These are phyloP conservation scores for Megathymus violae DNA, from an alignment of 1,140 invertebrate genomes.

Conservation along the genomic window DNA sequence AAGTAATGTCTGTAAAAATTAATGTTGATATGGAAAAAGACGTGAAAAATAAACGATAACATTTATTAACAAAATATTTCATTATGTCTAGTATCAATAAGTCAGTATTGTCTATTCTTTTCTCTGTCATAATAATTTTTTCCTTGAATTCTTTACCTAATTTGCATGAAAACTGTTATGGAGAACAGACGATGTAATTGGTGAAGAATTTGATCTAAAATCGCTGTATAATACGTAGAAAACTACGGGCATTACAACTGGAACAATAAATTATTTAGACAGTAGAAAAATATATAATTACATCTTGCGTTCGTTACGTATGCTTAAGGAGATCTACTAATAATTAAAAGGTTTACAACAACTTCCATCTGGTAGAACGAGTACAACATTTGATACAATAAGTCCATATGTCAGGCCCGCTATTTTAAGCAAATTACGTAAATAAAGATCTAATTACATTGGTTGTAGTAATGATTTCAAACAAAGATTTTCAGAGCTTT, in stretches of 20 bases:
- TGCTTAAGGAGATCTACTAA: not conserved
- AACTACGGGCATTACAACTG: not conserved
- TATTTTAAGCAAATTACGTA: slow-evolving; percentile 10
- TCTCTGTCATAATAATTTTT: no score
- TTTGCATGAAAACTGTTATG: not conserved
- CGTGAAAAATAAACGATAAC: no score
- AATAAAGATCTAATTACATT: not conserved
- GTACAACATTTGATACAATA: slow-evolving; percentile 10
- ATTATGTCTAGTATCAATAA: no score
- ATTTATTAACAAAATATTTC: no score
- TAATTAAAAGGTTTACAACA: not conserved
- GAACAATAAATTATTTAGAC: not conserved
- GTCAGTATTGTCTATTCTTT: no score
- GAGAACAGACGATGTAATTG: no score
- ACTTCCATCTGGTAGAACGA: not conserved
- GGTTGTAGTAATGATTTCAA: slow-evolving; percentile 4
- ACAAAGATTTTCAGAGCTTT: slow-evolving; percentile 2
- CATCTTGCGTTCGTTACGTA: not conserved
- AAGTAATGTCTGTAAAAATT: no score
- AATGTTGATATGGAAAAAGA: no score
- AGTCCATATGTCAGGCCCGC: not conserved
- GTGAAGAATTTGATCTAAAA: no score
- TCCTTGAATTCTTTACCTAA: not conserved
- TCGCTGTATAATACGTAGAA: not conserved
- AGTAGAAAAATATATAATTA: no score